Evolutionary conservation across 2,797 vertebrate genomes (phyloP), one percentile per base, ranked within the genome.

Genomic region (Clarias pachynema): DNA sequence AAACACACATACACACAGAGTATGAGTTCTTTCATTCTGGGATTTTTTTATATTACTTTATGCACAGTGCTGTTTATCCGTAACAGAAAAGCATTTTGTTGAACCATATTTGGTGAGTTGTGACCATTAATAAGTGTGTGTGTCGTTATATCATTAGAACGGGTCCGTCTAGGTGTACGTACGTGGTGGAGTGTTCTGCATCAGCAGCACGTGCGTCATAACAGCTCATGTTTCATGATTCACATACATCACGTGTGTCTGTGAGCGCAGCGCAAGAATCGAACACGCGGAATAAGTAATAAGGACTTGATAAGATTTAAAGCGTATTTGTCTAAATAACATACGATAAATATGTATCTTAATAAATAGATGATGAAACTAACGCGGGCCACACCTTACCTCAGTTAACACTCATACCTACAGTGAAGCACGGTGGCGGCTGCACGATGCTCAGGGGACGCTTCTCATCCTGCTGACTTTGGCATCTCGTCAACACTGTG

Each of bases 1-100:
- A n/a, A n/a, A 80, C 78, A 79, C 78, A 63, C 77, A 79, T 57
- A 79, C 75, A 62, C 68, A 70, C 37, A 44, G 20, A 22, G 7
- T 37, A n/a, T 5, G 56, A 59, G 53, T 77, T 31, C 60, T 79
- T 63, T 79, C 78, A 62, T 79, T 79, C 34, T 34, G 57, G 20
- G 40, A 49, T 53, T 68, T 73, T 29, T 62, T 40, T 15, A 14
- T 40, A 2, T 24, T 44, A 4, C 12, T 80, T 80, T 53, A 20
- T 63, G 5, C 40, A 78, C 29, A 29, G 79, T 81, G 62, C 62
- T 66, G 57, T 37, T 49, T 79, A 62, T 1, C 22, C 12, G 12
- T 40, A 62, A 79, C 40, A 79, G 57, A 37, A 79, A 40, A 37
- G 75, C 75, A 60, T 78, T 60, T 60, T 60, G 75, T 14, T 37